A percentile compares a stretch with the other conserved stretches of the same genome.
Evolutionary conservation across 2,113 vertebrate species (phyloP).

Genomic region (Pithys albifrons): DNA sequence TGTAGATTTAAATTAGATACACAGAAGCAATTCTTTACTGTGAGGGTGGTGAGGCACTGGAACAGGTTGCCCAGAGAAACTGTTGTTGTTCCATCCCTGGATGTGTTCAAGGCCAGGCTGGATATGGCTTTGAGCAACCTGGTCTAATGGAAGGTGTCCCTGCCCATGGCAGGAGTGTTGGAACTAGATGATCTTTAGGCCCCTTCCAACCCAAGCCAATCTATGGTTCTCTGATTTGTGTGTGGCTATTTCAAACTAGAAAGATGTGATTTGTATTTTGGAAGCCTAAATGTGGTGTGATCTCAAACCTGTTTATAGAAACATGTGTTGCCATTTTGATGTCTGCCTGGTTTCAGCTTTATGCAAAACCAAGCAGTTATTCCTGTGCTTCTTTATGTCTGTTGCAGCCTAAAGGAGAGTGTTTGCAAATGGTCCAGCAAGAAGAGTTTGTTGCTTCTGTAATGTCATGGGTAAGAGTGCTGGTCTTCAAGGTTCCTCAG

Average conservation of each 20-base stretch:
- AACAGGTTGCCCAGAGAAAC: neutral
- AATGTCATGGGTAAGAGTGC: neutral
- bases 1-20: neutral
- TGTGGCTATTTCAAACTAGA: neutral
- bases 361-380: neutral
- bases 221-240: neutral
- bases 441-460: neutral
- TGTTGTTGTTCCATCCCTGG: neutral
- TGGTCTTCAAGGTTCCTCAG: rapidly evolving
- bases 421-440: neutral
- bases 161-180: neutral
- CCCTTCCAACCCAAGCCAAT: neutral
- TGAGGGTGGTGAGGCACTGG: neutral
- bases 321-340: neutral
- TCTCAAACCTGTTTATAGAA: neutral
- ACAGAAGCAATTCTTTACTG: neutral
- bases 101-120: neutral
- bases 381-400: neutral
- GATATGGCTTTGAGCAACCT: neutral
- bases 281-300: neutral
- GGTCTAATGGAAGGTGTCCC: neutral
- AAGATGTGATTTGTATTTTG: neutral
- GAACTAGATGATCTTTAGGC: neutral
- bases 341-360: neutral
- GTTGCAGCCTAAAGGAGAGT: neutral